These are phyloP conservation scores for Glyphotaelius pellucidus DNA, from an alignment of 2,888 invertebrate genomes.

Conservation along the genomic window DNA sequence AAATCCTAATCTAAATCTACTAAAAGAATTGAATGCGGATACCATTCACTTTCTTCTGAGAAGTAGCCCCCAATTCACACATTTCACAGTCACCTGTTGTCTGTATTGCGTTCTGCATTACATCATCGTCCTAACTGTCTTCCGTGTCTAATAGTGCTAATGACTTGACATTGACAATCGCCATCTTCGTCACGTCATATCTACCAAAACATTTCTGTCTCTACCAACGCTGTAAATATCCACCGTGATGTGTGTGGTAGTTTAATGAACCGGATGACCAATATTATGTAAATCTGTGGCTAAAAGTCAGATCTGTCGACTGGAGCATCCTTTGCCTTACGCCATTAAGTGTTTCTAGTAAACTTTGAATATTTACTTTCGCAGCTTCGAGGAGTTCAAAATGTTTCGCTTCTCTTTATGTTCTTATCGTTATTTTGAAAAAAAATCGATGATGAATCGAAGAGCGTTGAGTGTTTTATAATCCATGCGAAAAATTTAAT, in stretches of 20 bases:
- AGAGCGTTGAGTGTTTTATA: not conserved
- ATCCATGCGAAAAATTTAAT: not conserved
- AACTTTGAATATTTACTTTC: not conserved
- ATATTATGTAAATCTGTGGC: slow-evolving; percentile 11
- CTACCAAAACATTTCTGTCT: not conserved
- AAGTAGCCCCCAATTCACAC: not conserved
- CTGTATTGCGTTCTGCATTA: not conserved
- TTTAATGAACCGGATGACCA: slow-evolving; percentile 35
- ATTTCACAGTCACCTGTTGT: not conserved
- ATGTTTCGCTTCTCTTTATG: not conserved
- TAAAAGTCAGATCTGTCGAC: not conserved
- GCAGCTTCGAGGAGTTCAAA: not conserved
- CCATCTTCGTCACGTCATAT: not conserved
- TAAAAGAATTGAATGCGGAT: not conserved
- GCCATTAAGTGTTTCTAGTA: not conserved
- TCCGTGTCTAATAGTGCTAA: not conserved
- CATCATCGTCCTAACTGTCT: not conserved
- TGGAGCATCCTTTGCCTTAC: slow-evolving; percentile 1
- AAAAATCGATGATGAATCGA: not conserved
- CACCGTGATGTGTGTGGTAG: not conserved
- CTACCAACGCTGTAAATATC: not conserved
- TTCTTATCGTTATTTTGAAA: not conserved
- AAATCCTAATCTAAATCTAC: not conserved
- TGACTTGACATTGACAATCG: not conserved
- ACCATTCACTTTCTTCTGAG: not conserved